Percentiles rank a stretch among this genome's conserved stretches.
Evolutionary conservation across 2,797 vertebrate genomes (phyloP).

Genomic region (Limosa lapponica): DNA sequence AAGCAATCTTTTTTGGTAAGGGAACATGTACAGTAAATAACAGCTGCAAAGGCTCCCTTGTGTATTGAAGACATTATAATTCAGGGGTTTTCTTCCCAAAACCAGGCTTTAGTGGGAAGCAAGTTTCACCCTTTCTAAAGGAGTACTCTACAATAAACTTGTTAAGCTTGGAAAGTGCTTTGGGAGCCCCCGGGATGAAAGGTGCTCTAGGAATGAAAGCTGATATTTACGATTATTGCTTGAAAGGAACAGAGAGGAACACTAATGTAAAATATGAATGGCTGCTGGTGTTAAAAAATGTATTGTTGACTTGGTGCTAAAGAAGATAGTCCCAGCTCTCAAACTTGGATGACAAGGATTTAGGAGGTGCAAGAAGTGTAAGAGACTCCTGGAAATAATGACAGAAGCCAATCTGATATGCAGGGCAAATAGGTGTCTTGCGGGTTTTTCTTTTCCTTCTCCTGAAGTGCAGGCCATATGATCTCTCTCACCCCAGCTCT

Average conservation of each 20-base stretch:
- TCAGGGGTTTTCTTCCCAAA: constrained; percentile 20
- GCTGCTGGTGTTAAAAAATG: constrained; percentile 38
- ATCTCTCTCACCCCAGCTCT: neutral
- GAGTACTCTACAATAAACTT: constrained; percentile 37
- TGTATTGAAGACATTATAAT: constrained; percentile 33
- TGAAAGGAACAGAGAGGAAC: constrained; percentile 47
- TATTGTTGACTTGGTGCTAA: constrained; percentile 22
- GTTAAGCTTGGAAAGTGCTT: constrained; percentile 60
- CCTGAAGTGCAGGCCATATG: neutral
- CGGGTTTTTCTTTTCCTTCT: neutral
- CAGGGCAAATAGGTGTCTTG: neutral
- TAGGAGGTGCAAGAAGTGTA: constrained; percentile 19
- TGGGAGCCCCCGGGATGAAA: constrained; percentile 59
- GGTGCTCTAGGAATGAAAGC: constrained; percentile 52
- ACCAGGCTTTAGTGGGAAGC: constrained; percentile 48
- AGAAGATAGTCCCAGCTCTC: constrained; percentile 30
- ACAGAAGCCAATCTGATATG: neutral
- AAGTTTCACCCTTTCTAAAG: constrained; percentile 46
- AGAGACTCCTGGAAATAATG: neutral
- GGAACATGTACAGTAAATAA: constrained; percentile 37
- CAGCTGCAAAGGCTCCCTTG: constrained; percentile 34
- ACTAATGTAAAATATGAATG: constrained; percentile 65
- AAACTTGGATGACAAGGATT: constrained; percentile 44
- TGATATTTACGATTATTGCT: constrained; percentile 70
- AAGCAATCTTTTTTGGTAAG: constrained; percentile 2